phyloP scores from a whole-genome alignment of 2,888 invertebrate genomes.

The Unio pictorum region DNA sequence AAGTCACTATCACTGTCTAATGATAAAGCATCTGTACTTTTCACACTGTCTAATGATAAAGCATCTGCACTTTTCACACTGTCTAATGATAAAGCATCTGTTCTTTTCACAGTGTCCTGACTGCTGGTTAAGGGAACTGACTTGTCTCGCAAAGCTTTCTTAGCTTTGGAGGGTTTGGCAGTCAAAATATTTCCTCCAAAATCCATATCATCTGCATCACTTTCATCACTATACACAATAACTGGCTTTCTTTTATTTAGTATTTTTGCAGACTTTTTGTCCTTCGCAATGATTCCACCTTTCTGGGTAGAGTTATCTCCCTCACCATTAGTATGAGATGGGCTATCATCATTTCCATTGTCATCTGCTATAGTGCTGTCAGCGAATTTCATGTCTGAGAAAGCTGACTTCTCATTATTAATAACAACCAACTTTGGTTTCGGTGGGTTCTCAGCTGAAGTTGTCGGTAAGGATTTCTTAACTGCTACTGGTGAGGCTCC shows the following conservation, averaged over 20 bases:
- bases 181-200: conserved; percentile 17
- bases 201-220: conserved; percentile 43
- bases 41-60: too few species aligned
- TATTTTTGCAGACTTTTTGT: not conserved
- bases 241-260: conserved; percentile 35
- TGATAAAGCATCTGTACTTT: too few species aligned
- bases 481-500: not conserved
- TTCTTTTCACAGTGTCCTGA: too few species aligned
- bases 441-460: conserved; percentile 1
- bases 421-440: conserved; percentile 43
- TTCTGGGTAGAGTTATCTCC: conserved; percentile 1
- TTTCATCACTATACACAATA: conserved; percentile 25
- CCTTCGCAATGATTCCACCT: not conserved
- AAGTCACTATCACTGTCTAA: too few species aligned
- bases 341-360: conserved; percentile 1
- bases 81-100: too few species aligned
- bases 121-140: too few species aligned
- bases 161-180: not conserved
- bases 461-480: not conserved
- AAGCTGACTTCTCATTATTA: conserved; percentile 39
- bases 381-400: conserved; percentile 14
- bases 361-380: conserved; percentile 1
- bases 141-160: too few species aligned
- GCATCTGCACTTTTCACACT: too few species aligned
- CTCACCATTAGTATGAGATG: not conserved